Conservation (phyloP, 2,113 vertebrate species). For the Phodopus roborovskii region DNA sequence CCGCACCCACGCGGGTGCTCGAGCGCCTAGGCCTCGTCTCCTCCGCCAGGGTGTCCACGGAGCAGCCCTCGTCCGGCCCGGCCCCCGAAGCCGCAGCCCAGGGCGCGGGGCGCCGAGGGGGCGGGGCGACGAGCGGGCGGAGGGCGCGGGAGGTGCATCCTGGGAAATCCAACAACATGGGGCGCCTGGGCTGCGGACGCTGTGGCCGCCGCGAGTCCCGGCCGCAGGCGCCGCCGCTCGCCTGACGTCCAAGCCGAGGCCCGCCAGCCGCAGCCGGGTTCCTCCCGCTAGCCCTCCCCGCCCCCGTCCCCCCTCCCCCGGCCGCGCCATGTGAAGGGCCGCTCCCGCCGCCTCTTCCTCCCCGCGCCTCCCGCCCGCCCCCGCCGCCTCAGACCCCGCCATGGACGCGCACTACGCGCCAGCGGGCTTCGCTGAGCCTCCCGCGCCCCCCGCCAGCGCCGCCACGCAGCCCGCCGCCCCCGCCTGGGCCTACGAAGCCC, state of each 20-base stretch:
- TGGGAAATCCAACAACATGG: conserved; percentile 91
- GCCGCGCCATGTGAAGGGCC: conserved; percentile 79
- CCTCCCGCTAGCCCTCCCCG: conserved; percentile 26
- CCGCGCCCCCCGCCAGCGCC: conserved; percentile 86
- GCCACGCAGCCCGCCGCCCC: conserved; percentile 86
- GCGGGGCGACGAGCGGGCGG: conserved; percentile 78
- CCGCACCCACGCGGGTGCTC: background rate
- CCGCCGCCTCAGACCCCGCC: conserved; percentile 86
- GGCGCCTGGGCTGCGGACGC: conserved; percentile 83
- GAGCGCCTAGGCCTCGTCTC: background rate
- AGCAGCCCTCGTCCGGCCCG: background rate
- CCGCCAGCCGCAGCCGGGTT: conserved; percentile 13
- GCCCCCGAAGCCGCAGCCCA: background rate
- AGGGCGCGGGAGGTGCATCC: conserved; percentile 87
- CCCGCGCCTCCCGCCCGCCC: conserved; percentile 52
- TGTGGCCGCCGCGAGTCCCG: conserved; percentile 52
- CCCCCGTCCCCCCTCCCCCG: background rate
- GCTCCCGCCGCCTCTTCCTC: conserved; percentile 64
- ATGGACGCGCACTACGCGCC: conserved; percentile 97
- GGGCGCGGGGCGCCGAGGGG: conserved; percentile 60
- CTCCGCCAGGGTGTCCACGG: background rate
- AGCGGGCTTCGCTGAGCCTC: conserved; percentile 92
- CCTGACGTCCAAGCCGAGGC: conserved; percentile 75
- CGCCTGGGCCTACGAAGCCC: conserved; percentile 95
- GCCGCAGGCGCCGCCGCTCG: conserved; percentile 41